A percentile compares a stretch with the other conserved stretches of the same genome.
These are phyloP conservation scores for Fratercula arctica DNA, from an alignment of 2,797 vertebrate genomes.

Conservation along the genomic window DNA sequence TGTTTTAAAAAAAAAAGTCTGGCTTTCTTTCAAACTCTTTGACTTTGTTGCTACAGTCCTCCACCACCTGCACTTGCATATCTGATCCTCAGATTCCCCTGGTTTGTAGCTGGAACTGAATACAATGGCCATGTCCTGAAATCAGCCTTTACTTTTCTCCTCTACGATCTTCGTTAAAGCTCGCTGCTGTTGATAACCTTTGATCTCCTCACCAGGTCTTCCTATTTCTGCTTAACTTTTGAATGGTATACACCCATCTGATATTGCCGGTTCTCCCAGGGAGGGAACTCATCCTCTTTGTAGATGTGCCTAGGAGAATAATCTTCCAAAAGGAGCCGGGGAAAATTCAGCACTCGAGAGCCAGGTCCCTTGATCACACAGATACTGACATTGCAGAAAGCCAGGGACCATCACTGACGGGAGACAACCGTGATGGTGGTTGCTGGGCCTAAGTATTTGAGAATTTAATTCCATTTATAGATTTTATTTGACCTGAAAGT, in stretches of 20 bases:
- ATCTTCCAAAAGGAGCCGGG: not conserved
- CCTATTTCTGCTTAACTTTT: not conserved
- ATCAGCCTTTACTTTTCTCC: conserved; percentile 13
- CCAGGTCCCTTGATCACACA: not conserved
- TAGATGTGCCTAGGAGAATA: not conserved
- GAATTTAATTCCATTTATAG: not conserved
- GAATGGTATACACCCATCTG: not conserved
- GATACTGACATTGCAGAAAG: not conserved
- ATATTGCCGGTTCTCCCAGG: not conserved
- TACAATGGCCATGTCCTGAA: not conserved
- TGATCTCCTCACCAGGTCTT: conserved; percentile 1
- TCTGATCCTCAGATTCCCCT: conserved; percentile 34
- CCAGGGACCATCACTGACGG: fast-evolving
- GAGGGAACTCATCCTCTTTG: not conserved
- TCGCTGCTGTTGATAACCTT: conserved; percentile 31
- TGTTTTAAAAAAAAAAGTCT: not conserved
- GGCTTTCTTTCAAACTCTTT: conserved; percentile 40
- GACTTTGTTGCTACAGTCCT: conserved; percentile 9
- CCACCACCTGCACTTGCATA: conserved; percentile 6
- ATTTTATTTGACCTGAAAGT: not conserved
- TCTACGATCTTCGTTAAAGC: conserved; percentile 5
- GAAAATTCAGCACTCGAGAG: not conserved
- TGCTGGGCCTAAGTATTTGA: not conserved
- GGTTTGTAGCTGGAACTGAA: conserved; percentile 6
- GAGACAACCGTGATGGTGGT: fast-evolving